Evolutionary conservation across 2,888 invertebrate genomes (phyloP).

Genomic region (Anoplius nigerrimus): DNA sequence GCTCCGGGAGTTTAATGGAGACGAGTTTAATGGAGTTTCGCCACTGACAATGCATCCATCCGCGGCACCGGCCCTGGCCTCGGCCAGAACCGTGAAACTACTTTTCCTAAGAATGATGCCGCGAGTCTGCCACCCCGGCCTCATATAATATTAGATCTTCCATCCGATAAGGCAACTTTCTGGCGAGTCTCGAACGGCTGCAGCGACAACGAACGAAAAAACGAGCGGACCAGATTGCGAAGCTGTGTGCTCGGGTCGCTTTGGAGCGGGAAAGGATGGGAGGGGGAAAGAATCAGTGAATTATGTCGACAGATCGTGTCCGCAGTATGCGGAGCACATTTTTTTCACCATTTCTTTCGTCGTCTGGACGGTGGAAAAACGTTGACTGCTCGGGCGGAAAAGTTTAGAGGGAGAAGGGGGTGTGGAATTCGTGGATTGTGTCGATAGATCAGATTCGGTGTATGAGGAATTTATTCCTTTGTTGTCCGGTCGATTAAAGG

Average conservation of each 20-base stretch:
- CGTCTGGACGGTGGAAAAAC: no score
- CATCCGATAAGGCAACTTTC: slow-evolving; percentile 1
- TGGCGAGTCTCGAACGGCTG: background rate
- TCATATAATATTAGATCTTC: slow-evolving; percentile 3
- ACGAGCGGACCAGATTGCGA: background rate
- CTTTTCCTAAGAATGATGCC: background rate
- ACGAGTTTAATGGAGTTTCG: slow-evolving; percentile 26
- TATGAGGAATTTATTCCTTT: no score
- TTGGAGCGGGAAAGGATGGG: no score
- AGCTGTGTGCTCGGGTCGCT: background rate
- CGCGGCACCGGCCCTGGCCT: background rate
- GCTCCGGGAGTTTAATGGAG: slow-evolving; percentile 15
- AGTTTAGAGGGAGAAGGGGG: no score
- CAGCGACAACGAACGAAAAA: background rate
- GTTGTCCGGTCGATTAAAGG: no score
- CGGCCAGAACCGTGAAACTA: background rate
- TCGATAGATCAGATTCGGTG: no score
- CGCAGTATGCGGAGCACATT: no score
- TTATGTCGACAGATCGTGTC: no score
- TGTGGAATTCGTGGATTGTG: no score
- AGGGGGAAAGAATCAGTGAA: no score
- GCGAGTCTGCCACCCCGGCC: background rate
- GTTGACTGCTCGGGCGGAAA: no score
- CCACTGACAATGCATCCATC: slow-evolving; percentile 10
- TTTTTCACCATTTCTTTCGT: no score